A percentile compares a stretch with the other conserved stretches of the same genome.
phyloP scores from a whole-genome alignment of 1,140 invertebrate genomes.

The Yoshiicerus persimilis region DNA sequence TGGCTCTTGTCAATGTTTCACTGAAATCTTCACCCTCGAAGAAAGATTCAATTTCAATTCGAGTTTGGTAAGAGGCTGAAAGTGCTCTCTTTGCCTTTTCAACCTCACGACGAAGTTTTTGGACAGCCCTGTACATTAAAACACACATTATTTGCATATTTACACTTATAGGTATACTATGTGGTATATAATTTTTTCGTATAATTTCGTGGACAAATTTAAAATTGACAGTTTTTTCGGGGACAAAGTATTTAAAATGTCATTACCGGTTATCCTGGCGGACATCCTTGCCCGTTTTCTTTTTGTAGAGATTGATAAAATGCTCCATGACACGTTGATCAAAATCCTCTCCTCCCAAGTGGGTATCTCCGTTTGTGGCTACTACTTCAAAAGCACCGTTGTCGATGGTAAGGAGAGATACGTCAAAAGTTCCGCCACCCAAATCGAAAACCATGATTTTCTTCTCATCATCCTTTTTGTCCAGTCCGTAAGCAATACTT shows the following conservation, averaged over 20 bases:
- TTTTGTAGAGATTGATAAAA: conserved; percentile 98
- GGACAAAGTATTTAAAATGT: too few species aligned
- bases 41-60: conserved; percentile 99
- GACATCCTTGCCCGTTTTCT: conserved; percentile 98
- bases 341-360: conserved; percentile 98
- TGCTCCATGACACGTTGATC: conserved; percentile 98
- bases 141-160: too few species aligned
- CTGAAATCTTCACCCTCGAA: conserved; percentile 99
- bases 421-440: conserved; percentile 99
- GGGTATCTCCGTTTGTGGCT: conserved; percentile 97
- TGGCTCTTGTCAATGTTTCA: conserved; percentile 97
- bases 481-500: conserved; percentile 98
- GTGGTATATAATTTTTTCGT: too few species aligned
- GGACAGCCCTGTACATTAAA: neutral
- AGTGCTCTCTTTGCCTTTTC: conserved; percentile 97
- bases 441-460: conserved; percentile 99
- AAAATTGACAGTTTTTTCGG: too few species aligned
- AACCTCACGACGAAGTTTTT: conserved; percentile 94
- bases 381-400: conserved; percentile 92
- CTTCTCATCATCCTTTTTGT: conserved; percentile 99
- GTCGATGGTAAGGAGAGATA: conserved; percentile 97
- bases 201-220: too few species aligned
- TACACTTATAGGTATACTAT: too few species aligned
- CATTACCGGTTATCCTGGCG: conserved; percentile 70
- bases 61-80: conserved; percentile 91